Conservation (phyloP, 2,888 invertebrate species). For the Pachliopta kotzebuea region DNA sequence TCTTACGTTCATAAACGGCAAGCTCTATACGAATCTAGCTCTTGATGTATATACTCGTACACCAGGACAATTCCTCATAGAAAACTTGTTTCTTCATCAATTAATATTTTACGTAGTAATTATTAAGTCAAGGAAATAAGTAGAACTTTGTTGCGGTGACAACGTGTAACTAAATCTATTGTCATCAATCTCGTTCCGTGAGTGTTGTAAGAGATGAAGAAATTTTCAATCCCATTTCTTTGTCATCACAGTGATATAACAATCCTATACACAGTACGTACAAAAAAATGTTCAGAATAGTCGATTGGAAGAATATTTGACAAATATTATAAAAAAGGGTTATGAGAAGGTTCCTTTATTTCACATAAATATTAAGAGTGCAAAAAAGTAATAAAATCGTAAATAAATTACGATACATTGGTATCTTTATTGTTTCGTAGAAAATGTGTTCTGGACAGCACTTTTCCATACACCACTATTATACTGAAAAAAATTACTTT, state of each 20-base stretch:
- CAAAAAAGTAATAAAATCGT: no score
- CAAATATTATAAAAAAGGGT: no score
- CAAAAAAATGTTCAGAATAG: background rate
- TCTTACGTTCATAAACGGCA: background rate
- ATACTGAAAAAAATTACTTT: no score
- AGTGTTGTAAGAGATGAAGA: constrained; percentile 3
- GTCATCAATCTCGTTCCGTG: constrained; percentile 9
- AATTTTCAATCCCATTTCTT: background rate
- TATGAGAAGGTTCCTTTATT: no score
- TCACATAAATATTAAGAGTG: no score
- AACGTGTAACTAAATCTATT: constrained; percentile 13
- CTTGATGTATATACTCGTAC: background rate
- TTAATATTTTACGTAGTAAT: background rate
- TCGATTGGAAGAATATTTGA: background rate
- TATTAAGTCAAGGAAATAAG: background rate
- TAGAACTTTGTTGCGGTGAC: background rate
- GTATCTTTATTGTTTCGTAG: no score
- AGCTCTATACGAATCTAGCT: background rate
- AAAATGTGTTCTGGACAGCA: no score
- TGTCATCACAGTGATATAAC: background rate
- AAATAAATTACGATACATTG: no score
- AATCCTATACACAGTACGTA: background rate
- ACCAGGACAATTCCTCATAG: background rate
- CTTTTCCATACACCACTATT: no score
- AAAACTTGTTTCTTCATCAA: background rate